Conservation (phyloP, 2,888 invertebrate genomes). For the Megaustenia siamemsis region DNA sequence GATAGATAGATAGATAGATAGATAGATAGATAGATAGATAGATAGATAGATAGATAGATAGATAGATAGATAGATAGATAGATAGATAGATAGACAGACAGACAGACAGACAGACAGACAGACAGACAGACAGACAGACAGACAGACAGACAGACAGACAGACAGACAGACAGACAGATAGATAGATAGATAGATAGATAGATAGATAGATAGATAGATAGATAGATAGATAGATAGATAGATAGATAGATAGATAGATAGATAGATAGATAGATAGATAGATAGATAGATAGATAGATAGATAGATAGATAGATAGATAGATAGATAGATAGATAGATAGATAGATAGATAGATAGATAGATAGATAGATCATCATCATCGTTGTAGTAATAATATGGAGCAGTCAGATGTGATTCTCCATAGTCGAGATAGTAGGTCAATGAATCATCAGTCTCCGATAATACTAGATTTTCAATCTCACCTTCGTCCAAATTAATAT, state of each 20-base stretch:
- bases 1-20: neutral
- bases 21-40: neutral
- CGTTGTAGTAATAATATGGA: no score
- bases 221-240: neutral
- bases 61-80: neutral
- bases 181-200: neutral
- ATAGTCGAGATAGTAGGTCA: no score
- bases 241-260: neutral
- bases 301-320: neutral
- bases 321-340: neutral
- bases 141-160: neutral
- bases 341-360: no score
- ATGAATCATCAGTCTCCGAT: no score
- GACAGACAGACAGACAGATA: constrained; percentile 1
- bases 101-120: constrained; percentile 1
- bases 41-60: neutral
- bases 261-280: neutral
- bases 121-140: neutral
- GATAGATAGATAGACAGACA: neutral
- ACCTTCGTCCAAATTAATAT: no score
- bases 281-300: neutral
- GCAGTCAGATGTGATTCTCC: no score
- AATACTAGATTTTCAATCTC: no score
- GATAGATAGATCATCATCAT: no score
- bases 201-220: no score